These are phyloP conservation scores for Catamblyrhynchus diadema DNA, from an alignment of 2,797 vertebrate species.

Conservation along the genomic window DNA sequence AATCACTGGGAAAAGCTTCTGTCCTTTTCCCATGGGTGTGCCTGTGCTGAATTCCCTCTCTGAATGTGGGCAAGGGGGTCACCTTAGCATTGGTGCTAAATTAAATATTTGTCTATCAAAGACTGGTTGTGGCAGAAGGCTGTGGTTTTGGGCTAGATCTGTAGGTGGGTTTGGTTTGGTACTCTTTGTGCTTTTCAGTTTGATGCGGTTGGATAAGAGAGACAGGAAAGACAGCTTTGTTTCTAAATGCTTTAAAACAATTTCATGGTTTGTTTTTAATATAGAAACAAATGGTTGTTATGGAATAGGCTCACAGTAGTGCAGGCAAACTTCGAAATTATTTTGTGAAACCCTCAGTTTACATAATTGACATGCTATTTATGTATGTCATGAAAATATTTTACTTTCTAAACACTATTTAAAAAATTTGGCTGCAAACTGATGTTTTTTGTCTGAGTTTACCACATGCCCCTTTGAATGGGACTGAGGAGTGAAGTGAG, in stretches of 20 bases:
- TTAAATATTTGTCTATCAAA: neutral
- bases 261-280: neutral
- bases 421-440: neutral
- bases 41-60: neutral
- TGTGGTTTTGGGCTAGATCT: neutral
- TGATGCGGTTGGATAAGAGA: neutral
- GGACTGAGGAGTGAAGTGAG: neutral
- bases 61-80: fast-evolving
- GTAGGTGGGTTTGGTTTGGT: neutral
- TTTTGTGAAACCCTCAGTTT: neutral
- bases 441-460: neutral
- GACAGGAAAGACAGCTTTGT: neutral
- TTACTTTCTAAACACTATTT: neutral
- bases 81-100: neutral
- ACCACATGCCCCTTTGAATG: neutral
- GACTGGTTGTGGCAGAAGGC: neutral
- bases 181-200: neutral
- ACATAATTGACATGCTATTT: neutral
- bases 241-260: neutral
- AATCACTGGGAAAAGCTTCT: neutral
- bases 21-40: neutral
- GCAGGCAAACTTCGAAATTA: neutral
- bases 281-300: neutral
- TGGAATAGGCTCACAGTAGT: neutral
- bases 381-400: neutral